Base-by-base conservation (phyloP, 2,113 vertebrate species). In the Hemibagrus wyckioides region DNA sequence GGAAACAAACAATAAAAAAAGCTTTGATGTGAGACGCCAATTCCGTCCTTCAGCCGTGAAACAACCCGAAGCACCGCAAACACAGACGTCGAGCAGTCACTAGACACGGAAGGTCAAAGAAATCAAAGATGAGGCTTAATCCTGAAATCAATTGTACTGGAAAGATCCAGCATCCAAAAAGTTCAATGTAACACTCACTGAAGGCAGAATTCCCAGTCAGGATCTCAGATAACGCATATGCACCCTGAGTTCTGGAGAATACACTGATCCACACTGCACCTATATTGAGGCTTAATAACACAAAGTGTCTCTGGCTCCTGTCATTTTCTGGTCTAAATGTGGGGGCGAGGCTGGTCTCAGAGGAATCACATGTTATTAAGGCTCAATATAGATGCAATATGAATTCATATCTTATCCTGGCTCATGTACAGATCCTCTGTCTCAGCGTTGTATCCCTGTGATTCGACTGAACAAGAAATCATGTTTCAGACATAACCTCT, bases 1-100 rank as follows among this genome's bases (percentile, higher is more conserved):
- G 11, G 48, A 30, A 67, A 19, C 75, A 39, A 19, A 56, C 11
- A n/a, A 80, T 82, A 82, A 84, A 52, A 90, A 48, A 61, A 28
- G 83, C 84, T 86, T 90, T 86, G 82, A 84, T 80, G 59, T 79
- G n/a, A 57, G 17, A 57, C 3, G 21, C 52, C 11, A 54, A 54
- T 15, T 54, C 52, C 52, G 13, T 15, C 52, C 52, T 54, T 54
- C 11, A 52, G 56, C 23, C 56, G 23, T 57, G 9, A 23, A 23
- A 7, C 21, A 15, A 54, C 52, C 52, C n/a, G 15, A 54, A 15
- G 52, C 50, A 52, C 4, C 50, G 13, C 50, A 52, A 52, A 52
- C 50, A 11, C 50, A 52, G 13, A 52, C 9, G 50, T 11, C 13
- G 50, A 52, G 50, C 52, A 54, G 15, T 54, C 52, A 54, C 52